Percentiles rank a stretch among this genome's conserved stretches.
Evolutionary conservation across 2,888 invertebrate genomes (phyloP).

Genomic region (Cremastinae sp.): DNA sequence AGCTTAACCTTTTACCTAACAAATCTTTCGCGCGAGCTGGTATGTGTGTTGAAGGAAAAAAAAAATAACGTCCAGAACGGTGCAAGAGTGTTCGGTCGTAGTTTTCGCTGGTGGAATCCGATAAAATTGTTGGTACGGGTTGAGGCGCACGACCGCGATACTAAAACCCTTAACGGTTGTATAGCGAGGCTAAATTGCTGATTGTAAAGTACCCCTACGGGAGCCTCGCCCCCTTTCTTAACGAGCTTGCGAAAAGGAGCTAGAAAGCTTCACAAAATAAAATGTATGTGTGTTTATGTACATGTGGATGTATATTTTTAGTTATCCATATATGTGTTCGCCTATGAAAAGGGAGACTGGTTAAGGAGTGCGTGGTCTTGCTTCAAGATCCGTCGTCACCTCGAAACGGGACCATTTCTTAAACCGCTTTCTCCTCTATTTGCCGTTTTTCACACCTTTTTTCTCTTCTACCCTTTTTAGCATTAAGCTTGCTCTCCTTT

Average conservation of each 20-base stretch:
- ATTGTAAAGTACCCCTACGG: slow-evolving; percentile 57
- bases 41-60: neutral
- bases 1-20: slow-evolving; percentile 3
- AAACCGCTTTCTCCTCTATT: neutral
- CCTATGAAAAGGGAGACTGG: slow-evolving; percentile 38
- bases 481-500: neutral
- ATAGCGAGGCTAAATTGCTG: slow-evolving; percentile 56
- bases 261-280: slow-evolving; percentile 2
- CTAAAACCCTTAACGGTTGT: slow-evolving; percentile 55
- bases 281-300: slow-evolving; percentile 7
- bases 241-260: slow-evolving; percentile 40
- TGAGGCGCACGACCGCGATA: slow-evolving; percentile 41
- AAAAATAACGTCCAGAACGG: neutral
- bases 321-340: neutral
- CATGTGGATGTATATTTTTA: neutral
- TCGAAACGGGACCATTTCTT: slow-evolving; percentile 46
- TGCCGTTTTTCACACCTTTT: slow-evolving; percentile 6
- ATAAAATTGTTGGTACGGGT: slow-evolving; percentile 52
- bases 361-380: slow-evolving; percentile 50
- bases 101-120: slow-evolving; percentile 29
- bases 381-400: slow-evolving; percentile 54
- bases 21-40: neutral
- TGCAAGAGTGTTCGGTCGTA: slow-evolving; percentile 24
- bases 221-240: slow-evolving; percentile 45
- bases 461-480: neutral